Evolutionary conservation across 2,888 invertebrate species (phyloP).

Genomic region (Cremastinae sp.): DNA sequence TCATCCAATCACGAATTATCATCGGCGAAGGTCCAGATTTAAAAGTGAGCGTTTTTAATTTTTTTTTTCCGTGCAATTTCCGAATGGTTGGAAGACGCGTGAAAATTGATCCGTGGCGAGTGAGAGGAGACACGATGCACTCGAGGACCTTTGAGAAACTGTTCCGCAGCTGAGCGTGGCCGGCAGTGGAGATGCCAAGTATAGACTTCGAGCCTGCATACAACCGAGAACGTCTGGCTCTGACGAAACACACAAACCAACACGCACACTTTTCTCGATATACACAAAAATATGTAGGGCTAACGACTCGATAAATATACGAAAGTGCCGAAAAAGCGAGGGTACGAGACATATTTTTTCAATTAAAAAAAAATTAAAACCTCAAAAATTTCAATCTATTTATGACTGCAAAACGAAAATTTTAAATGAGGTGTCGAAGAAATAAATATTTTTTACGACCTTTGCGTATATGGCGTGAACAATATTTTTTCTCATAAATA

Average conservation of each 20-base stretch:
- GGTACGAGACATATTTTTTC: too few species aligned
- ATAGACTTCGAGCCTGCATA: conserved; percentile 69
- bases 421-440: background rate
- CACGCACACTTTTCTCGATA: conserved; percentile 12
- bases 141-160: conserved; percentile 77
- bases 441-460: too few species aligned
- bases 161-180: conserved; percentile 68
- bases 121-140: conserved; percentile 73
- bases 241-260: conserved; percentile 35
- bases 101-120: conserved; percentile 40
- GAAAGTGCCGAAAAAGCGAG: too few species aligned
- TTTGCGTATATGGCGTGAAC: too few species aligned
- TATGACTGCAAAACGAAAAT: background rate
- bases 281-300: conserved; percentile 25
- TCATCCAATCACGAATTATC: background rate
- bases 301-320: conserved; percentile 18
- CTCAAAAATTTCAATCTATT: background rate
- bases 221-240: conserved; percentile 46
- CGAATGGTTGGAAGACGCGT: background rate
- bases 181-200: conserved; percentile 71
- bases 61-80: background rate
- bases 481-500: too few species aligned
- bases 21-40: background rate
- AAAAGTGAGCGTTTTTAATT: background rate
- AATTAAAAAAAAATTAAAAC: background rate